Evolutionary conservation across 2,113 vertebrate species (phyloP), one percentile per base, ranked within the genome.

Genomic region (Holacanthus passer): DNA sequence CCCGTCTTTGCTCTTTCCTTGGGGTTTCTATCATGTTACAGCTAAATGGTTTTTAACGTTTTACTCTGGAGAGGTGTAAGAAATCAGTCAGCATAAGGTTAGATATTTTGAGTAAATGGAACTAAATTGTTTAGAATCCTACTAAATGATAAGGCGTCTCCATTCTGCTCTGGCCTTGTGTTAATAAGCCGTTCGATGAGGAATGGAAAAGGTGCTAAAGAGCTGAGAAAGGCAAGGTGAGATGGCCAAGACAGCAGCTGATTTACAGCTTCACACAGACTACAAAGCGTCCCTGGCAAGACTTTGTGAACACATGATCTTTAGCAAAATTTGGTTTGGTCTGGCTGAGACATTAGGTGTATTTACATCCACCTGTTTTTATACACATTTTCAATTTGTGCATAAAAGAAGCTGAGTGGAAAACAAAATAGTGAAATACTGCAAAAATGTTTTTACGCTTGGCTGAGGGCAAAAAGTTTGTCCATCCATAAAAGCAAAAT

Each of bases 181-280:
- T 76, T 76, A 82, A 86, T 52, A 43, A 79, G 52, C 37, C 74
- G 52, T 68, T 77, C 50, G 71, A 35, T 43, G 62, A 58, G 45
- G 35, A 63, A 64, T 32, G 19, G 59, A 67, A n/a, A 60, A 71
- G 13, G 80, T 68, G 65, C 66, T 82, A 63, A 85, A 85, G 41
- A 81, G 77, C 73, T 60, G 60, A 71, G 73, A 76, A 56, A 41
- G 43, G 60, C 17, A 45, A 73, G 75, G 41, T 81, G 73, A 86
- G 73, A 60, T 31, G 48, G 20, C 2, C 2, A 37, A 48, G 56
- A 71, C 11, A 48, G 47, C 52, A 32, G 53, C 50, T 43, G 70
- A 83, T 77, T 53, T 22, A 37, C 22, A 70, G 29, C 73, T 73
- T 69, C 81, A 32, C 55, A 32, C 35, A 31, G 64, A 29, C 31